Evolutionary conservation across 2,888 invertebrate species (phyloP).

Genomic region (Notodonta dromedarius): DNA sequence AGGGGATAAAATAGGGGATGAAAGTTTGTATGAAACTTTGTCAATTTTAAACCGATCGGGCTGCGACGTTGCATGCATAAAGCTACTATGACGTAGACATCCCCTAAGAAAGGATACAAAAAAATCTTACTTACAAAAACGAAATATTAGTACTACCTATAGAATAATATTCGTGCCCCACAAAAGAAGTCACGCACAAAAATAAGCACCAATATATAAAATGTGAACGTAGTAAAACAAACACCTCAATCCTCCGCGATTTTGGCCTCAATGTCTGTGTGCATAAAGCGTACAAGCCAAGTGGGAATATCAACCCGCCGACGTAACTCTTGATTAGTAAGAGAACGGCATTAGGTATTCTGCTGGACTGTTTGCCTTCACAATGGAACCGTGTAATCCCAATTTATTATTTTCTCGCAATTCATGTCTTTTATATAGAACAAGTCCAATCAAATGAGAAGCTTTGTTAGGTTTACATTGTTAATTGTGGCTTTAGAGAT

Average conservation of each 20-base stretch:
- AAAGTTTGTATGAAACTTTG: too few species aligned
- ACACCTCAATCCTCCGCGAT: constrained; percentile 15
- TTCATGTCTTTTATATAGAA: constrained; percentile 16
- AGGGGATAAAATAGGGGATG: too few species aligned
- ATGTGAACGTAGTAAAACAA: constrained; percentile 16
- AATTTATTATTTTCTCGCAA: constrained; percentile 19
- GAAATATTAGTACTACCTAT: background rate
- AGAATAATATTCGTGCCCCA: background rate
- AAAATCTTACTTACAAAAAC: too few species aligned
- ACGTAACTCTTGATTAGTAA: constrained; percentile 17
- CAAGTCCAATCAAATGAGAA: constrained; percentile 22
- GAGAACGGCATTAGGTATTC: constrained; percentile 23
- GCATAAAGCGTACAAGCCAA: constrained; percentile 11
- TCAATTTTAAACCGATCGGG: too few species aligned
- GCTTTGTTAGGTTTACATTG: constrained; percentile 19
- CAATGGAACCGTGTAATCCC: constrained; percentile 22
- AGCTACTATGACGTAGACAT: too few species aligned
- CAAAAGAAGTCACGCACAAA: constrained; percentile 25
- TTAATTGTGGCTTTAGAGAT: too few species aligned
- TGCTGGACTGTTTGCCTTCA: constrained; percentile 21
- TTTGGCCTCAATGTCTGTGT: constrained; percentile 9
- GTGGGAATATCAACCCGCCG: constrained; percentile 12
- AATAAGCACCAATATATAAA: constrained; percentile 26
- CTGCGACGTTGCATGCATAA: too few species aligned
- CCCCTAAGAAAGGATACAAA: too few species aligned